Evolutionary conservation across 2,888 invertebrate species (phyloP), one percentile per base, ranked within the genome.

Genomic region (Urechis unicinctus): DNA sequence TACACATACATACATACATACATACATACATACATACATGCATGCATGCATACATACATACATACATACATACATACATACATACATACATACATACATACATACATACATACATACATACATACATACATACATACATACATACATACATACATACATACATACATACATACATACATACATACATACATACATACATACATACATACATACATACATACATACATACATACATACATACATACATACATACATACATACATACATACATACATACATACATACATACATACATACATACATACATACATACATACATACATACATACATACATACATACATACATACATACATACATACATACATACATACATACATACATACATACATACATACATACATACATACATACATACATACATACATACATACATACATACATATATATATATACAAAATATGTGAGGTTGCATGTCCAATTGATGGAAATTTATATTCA

Each of bases 1-100:
- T 46, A 52, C 45, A 48, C 45, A 46, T 21, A 52, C n/a, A 52
- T 50, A 24, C n/a, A 43, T 43, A 43, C 9, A 43, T 43, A 43
- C 6, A 43, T 6, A 13, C 9, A 43, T 51, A 51, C 25, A 42
- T 51, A 42, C 25, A 21, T 48, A 52, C 29, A n/a, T 42, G 44
- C 46, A 43, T 54, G 52, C 50, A 42, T 50, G 50, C 42, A 30
- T 49, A 45, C 49, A 47, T 52, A 60, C 53, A 57, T 52, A 52
- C 47, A 54, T 52, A 60, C 45, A 45, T 57, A 58, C 42, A 53
- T 52, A 58, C 42, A 55, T 49, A 58, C 52, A 54, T 54, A 52
- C 51, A 54, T 54, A 47, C 54, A 53, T 47, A 51, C 51, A 54
- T 50, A 42, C 44, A 51, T 51, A 55, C 50, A 48, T 52, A 50